These are phyloP conservation scores for Eupithecia subfuscata DNA, from an alignment of 2,888 invertebrate species.

Conservation along the genomic window DNA sequence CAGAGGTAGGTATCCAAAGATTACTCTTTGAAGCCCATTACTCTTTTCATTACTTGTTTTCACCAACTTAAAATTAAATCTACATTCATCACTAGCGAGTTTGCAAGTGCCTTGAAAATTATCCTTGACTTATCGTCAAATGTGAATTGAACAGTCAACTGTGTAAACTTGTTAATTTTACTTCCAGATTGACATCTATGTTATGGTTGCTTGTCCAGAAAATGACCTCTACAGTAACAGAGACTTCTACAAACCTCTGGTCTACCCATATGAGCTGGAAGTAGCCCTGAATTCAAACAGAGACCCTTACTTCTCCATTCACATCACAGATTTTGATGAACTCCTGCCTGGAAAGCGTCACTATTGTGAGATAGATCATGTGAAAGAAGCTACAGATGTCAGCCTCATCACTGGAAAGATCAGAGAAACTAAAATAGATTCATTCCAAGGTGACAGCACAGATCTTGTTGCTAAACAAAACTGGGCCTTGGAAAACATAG, in stretches of 20 bases:
- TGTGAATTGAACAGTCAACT: too few relatives aligned
- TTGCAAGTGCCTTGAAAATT: too few relatives aligned
- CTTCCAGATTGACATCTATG: slow-evolving; percentile 93
- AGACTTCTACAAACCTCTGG: slow-evolving; percentile 95
- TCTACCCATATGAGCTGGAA: slow-evolving; percentile 97
- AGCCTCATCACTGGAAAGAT: slow-evolving; percentile 90
- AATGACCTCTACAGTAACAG: slow-evolving; percentile 92
- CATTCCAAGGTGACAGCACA: slow-evolving; percentile 63
- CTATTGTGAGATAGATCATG: slow-evolving; percentile 74
- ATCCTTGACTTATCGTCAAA: too few relatives aligned
- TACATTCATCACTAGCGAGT: too few relatives aligned
- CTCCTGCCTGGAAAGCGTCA: slow-evolving; percentile 86
- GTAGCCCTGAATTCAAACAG: slow-evolving; percentile 87
- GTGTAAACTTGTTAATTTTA: neutral
- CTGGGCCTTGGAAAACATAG: slow-evolving; percentile 83
- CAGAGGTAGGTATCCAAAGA: slow-evolving; percentile 83
- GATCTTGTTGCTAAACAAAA: slow-evolving; percentile 77
- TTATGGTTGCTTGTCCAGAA: slow-evolving; percentile 96
- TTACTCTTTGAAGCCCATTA: too few relatives aligned
- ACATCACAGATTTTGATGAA: slow-evolving; percentile 90
- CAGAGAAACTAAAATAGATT: slow-evolving; percentile 75
- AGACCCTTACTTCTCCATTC: slow-evolving; percentile 84
- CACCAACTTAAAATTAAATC: too few relatives aligned
- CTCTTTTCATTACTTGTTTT: too few relatives aligned
- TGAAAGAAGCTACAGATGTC: slow-evolving; percentile 84